Evolutionary conservation across 2,113 vertebrate species (phyloP).

Genomic region (Nothocercus julius): DNA sequence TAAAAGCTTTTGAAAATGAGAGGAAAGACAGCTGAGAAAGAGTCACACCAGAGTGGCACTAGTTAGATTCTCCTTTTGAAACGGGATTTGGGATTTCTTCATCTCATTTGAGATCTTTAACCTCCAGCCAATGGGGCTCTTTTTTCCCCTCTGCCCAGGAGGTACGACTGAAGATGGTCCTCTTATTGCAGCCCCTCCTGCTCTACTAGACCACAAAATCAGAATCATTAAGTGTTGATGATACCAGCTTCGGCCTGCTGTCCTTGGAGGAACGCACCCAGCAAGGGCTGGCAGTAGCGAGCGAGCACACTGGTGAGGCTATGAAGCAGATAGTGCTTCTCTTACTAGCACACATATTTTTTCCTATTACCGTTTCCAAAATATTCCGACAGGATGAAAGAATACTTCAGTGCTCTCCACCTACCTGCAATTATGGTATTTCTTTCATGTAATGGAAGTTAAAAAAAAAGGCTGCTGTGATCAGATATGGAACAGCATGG

Average conservation of each 20-base stretch:
- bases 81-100: neutral
- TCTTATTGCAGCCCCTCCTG: neutral
- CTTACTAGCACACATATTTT: neutral
- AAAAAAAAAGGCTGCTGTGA: neutral
- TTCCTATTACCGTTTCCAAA: neutral
- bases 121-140: neutral
- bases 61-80: neutral
- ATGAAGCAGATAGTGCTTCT: neutral
- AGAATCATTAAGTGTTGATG: neutral
- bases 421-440: neutral
- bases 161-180: neutral
- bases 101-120: neutral
- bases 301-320: rapidly evolving
- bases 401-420: neutral
- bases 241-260: neutral
- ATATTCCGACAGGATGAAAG: neutral
- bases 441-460: neutral
- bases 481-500: neutral
- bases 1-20: constrained; percentile 14
- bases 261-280: neutral
- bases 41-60: neutral
- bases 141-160: neutral
- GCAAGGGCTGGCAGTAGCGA: neutral
- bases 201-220: neutral
- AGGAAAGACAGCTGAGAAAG: neutral